Evolutionary conservation across 2,797 vertebrate species (phyloP).

Genomic region (Anomalospiza imberbis): DNA sequence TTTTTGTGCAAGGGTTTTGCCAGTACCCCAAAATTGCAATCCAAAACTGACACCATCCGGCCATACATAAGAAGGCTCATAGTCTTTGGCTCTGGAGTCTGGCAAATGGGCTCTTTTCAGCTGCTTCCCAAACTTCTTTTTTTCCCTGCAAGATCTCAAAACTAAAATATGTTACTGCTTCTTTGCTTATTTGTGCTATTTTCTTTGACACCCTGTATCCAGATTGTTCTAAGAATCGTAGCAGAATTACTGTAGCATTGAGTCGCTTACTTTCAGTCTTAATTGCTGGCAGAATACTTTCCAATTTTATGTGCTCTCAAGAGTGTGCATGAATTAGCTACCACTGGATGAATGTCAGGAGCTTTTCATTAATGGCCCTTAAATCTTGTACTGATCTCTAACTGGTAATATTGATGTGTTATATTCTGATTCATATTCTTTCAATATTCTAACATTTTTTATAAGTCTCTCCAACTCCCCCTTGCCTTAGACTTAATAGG

Average conservation of each 20-base stretch:
- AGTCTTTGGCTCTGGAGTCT: not conserved
- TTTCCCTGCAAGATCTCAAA: not conserved
- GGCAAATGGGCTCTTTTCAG: not conserved
- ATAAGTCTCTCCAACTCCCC: not conserved
- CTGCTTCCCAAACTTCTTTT: not conserved
- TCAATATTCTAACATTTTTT: not conserved
- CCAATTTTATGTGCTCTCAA: not conserved
- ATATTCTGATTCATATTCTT: not conserved
- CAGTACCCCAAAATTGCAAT: not conserved
- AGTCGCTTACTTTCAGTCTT: not conserved
- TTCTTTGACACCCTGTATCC: not conserved
- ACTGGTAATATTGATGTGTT: not conserved
- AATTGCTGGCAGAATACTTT: not conserved
- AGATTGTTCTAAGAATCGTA: not conserved
- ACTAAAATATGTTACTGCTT: not conserved
- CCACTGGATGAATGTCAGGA: not conserved
- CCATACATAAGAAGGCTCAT: not conserved
- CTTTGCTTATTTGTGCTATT: not conserved
- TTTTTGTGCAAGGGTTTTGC: not conserved
- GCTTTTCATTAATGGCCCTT: not conserved
- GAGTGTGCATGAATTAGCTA: not conserved
- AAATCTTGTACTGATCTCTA: not conserved
- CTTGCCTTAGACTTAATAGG: not conserved
- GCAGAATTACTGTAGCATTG: not conserved
- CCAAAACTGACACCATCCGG: not conserved